Evolutionary conservation across 2,888 invertebrate genomes (phyloP).

Genomic region (Drosophila limbata): DNA sequence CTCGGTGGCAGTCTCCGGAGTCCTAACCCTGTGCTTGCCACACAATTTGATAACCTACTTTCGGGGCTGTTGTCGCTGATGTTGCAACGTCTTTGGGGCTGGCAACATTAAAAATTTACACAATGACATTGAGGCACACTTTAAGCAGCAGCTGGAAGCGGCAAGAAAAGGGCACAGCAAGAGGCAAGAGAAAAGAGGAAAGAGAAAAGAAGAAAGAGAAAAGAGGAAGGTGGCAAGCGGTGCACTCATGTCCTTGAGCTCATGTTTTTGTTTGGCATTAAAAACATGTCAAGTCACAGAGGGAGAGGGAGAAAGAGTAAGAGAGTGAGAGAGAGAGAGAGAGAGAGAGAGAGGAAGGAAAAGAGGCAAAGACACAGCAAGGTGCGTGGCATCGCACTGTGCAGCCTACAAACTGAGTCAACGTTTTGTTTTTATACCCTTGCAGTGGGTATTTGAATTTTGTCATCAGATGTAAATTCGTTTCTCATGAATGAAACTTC

Average conservation of each 20-base stretch:
- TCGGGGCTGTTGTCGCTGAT: constrained; percentile 28
- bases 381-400: constrained; percentile 52
- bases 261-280: constrained; percentile 79
- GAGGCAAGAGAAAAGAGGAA: background rate
- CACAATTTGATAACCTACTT: constrained; percentile 80
- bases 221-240: constrained; percentile 2
- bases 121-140: constrained; percentile 66
- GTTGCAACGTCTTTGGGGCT: constrained; percentile 45
- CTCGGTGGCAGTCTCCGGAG: constrained; percentile 37
- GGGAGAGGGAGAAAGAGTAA: background rate
- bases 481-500: no score
- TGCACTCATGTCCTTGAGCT: constrained; percentile 71
- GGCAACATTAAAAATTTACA: constrained; percentile 79
- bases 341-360: background rate
- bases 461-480: background rate
- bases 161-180: constrained; percentile 1
- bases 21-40: constrained; percentile 47
- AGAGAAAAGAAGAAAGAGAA: constrained; percentile 7
- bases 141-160: constrained; percentile 24
- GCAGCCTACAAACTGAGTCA: constrained; percentile 47
- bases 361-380: constrained; percentile 7
- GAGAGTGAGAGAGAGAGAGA: no score
- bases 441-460: background rate
- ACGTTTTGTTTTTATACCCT: constrained; percentile 40
- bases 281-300: constrained; percentile 69